Conservation (phyloP, 2,888 invertebrate species). For the Malthinus seriepunctatus region DNA sequence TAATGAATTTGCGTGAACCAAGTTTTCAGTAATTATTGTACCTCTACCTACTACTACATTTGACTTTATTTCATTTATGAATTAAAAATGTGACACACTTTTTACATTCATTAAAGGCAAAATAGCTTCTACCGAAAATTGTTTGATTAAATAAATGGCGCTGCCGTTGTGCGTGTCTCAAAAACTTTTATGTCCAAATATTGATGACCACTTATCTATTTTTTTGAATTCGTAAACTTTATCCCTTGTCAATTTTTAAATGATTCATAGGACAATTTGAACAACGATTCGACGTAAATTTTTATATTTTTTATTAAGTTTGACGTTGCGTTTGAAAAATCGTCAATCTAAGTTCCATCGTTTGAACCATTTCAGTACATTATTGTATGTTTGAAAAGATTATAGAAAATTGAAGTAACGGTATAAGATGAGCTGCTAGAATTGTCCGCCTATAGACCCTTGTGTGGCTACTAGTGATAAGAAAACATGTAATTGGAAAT, state of each 20-base stretch:
- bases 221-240: not conserved
- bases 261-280: conserved; percentile 2
- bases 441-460: conserved; percentile 12
- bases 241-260: conserved; percentile 3
- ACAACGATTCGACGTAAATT: conserved; percentile 1
- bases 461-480: conserved; percentile 23
- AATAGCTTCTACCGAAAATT: no score
- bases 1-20: conserved; percentile 26
- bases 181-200: not conserved
- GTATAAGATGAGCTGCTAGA: conserved; percentile 16
- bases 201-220: not conserved
- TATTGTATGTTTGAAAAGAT: conserved; percentile 29
- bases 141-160: no score
- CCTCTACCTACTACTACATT: not conserved
- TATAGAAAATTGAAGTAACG: conserved; percentile 31
- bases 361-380: conserved; percentile 26
- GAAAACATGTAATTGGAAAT: conserved; percentile 24
- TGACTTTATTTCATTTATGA: no score
- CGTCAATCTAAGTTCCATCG: conserved; percentile 23
- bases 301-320: not conserved
- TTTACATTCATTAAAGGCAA: no score
- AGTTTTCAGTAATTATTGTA: conserved; percentile 19
- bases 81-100: no score
- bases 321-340: not conserved
- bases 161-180: no score